A percentile compares a stretch with the other conserved stretches of the same genome.
phyloP scores from a whole-genome alignment of 1,140 invertebrate genomes.

The Aradophagus sp. region DNA sequence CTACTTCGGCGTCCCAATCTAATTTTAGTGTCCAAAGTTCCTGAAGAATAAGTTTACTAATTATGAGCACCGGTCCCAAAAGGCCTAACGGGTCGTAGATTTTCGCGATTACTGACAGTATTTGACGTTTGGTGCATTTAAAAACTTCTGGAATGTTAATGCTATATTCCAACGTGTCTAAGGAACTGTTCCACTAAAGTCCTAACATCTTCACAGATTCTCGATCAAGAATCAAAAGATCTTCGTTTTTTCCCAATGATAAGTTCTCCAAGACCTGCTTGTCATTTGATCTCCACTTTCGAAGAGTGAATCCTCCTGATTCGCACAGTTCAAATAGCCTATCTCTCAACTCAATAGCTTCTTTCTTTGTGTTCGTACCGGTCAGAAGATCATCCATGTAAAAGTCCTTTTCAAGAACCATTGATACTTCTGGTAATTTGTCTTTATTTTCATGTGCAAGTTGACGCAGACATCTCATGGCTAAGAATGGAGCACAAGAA shows the following conservation, averaged over 20 bases:
- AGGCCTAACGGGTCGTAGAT: conserved; percentile 7
- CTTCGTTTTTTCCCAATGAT: not conserved
- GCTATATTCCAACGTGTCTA: not conserved
- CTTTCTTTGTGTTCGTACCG: conserved; percentile 3
- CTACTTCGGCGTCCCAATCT: conserved; percentile 30
- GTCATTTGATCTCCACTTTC: conserved; percentile 17
- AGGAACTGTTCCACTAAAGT: conserved; percentile 8
- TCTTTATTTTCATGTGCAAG: not conserved
- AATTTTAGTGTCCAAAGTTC: conserved; percentile 51
- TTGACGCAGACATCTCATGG: conserved; percentile 14
- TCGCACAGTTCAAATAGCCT: not conserved
- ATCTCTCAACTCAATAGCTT: conserved; percentile 3
- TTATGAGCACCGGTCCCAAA: conserved; percentile 56
- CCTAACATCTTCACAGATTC: conserved; percentile 7
- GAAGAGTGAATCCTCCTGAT: conserved; percentile 6
- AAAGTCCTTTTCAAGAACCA: conserved; percentile 4
- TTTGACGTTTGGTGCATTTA: conserved; percentile 5
- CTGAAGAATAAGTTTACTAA: conserved; percentile 55
- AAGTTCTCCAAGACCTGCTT: conserved; percentile 4
- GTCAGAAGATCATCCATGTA: conserved; percentile 20
- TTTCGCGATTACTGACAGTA: conserved; percentile 3
- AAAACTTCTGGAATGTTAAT: not conserved
- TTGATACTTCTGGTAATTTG: not conserved
- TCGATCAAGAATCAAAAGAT: conserved; percentile 1
- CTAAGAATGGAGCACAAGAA: not conserved